These are phyloP conservation scores for Palythoa grandiflora DNA, from an alignment of 92 coral and sea anemone species.

Conservation along the genomic window DNA sequence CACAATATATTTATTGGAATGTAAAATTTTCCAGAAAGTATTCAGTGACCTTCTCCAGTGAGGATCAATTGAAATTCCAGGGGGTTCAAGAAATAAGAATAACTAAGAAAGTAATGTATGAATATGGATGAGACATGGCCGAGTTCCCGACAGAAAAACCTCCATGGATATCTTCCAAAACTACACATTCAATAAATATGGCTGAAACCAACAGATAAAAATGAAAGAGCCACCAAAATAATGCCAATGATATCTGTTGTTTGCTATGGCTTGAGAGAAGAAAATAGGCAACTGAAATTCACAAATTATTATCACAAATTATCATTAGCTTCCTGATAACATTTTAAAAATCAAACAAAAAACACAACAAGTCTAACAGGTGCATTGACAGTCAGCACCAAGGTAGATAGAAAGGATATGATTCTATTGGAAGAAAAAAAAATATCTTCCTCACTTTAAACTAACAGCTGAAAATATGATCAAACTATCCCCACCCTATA, in stretches of 20 bases:
- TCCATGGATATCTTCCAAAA: not conserved
- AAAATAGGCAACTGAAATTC: not conserved
- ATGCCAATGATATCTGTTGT: not conserved
- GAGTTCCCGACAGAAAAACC: not conserved
- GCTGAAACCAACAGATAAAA: constrained; percentile 4
- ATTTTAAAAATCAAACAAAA: not conserved
- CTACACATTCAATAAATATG: not conserved
- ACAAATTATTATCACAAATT: no score
- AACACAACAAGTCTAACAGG: not conserved
- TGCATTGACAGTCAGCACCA: not conserved
- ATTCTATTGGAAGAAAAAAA: not conserved
- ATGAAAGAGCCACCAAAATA: constrained; percentile 6
- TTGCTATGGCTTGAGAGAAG: not conserved
- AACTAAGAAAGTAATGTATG: not conserved
- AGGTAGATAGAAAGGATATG: not conserved
- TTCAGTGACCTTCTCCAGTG: not conserved
- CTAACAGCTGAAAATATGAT: not conserved
- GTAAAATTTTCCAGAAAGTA: not conserved
- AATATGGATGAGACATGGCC: not conserved
- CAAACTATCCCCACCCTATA: not conserved
- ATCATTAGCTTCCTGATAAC: not conserved
- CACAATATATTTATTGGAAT: not conserved
- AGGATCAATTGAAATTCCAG: not conserved
- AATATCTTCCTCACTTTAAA: not conserved
- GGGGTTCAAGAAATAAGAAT: not conserved